phyloP scores from a whole-genome alignment of 2,113 vertebrate species.

The Eclectus roratus region DNA sequence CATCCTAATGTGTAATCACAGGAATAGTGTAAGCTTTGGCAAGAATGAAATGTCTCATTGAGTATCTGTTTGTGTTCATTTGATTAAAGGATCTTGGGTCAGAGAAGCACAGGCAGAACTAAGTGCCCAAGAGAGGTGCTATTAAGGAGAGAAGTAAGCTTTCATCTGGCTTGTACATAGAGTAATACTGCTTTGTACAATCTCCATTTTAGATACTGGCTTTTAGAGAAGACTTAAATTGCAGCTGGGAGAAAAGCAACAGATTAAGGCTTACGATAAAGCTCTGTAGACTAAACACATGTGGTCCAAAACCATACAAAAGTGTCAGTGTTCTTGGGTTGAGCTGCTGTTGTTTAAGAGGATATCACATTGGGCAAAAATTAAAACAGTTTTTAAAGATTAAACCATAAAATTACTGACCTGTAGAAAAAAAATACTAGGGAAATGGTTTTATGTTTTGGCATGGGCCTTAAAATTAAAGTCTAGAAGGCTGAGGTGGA shows the following conservation, averaged over 20 bases:
- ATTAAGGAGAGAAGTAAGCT: not conserved
- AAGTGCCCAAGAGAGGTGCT: not conserved
- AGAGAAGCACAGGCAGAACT: not conserved
- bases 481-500: not conserved
- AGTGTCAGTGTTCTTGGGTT: not conserved
- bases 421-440: accelerated
- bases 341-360: not conserved
- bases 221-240: not conserved
- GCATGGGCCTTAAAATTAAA: not conserved
- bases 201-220: not conserved
- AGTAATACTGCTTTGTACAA: not conserved
- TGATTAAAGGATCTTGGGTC: not conserved
- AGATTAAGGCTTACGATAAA: not conserved
- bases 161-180: not conserved
- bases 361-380: not conserved
- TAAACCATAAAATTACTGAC: not conserved
- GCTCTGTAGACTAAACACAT: not conserved
- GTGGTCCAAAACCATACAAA: not conserved
- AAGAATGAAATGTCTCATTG: not conserved
- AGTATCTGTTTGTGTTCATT: not conserved
- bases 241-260: not conserved
- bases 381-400: not conserved
- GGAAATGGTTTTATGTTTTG: not conserved
- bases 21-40: not conserved
- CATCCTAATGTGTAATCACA: not conserved